phyloP scores from a whole-genome alignment of 2,113 vertebrate species.

The Hiodon tergisus region DNA sequence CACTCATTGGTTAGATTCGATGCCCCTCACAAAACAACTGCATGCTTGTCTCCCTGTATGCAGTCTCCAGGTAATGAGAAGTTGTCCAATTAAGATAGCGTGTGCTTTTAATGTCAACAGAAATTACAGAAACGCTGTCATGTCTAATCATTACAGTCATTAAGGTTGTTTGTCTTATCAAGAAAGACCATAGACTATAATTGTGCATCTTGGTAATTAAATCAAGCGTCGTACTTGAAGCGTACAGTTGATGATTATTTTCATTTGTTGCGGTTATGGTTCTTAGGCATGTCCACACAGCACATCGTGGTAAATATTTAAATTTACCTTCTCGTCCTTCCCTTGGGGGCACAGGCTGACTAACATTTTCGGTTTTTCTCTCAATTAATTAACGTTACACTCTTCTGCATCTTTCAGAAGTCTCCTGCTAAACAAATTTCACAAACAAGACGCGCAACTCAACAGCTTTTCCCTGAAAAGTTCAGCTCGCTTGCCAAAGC shows the following conservation, averaged over 20 bases:
- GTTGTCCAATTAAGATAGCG: conserved; percentile 37
- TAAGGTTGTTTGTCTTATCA: conserved; percentile 41
- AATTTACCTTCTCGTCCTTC: not conserved
- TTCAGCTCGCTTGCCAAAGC: too few relatives aligned
- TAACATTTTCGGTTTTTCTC: too few relatives aligned
- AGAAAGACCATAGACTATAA: conserved; percentile 39
- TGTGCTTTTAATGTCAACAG: conserved; percentile 34
- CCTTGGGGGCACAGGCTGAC: too few relatives aligned
- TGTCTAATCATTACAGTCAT: conserved; percentile 47
- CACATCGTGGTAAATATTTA: not conserved
- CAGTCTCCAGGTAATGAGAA: conserved; percentile 15
- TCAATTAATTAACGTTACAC: not conserved
- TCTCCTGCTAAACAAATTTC: not conserved
- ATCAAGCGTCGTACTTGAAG: conserved; percentile 19
- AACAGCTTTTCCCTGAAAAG: too few relatives aligned
- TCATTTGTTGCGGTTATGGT: conserved; percentile 37
- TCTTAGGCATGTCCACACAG: conserved; percentile 34
- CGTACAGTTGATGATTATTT: conserved; percentile 30
- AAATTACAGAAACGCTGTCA: conserved; percentile 30
- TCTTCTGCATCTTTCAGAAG: not conserved
- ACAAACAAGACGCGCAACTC: not conserved
- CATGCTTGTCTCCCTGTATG: not conserved
- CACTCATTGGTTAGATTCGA: too few relatives aligned
- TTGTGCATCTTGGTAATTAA: conserved; percentile 26
- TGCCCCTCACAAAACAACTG: not conserved